Percentiles rank a stretch among this genome's conserved stretches.
Evolutionary conservation across 1,140 invertebrate genomes (phyloP).

Genomic region (Drosophila orena): DNA sequence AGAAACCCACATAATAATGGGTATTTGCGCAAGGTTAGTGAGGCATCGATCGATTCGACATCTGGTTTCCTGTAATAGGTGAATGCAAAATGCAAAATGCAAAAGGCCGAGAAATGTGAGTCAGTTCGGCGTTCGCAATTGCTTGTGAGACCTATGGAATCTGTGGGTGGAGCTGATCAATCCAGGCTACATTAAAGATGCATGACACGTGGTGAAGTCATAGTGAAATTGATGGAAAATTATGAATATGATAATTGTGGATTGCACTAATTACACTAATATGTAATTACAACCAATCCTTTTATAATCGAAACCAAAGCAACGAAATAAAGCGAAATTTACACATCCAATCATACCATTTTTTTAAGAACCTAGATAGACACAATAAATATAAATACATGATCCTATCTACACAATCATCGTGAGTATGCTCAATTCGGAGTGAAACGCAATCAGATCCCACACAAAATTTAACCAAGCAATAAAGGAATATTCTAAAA

Average conservation of each 20-base stretch:
- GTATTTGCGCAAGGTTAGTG: constrained; percentile 64
- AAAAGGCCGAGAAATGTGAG: constrained; percentile 48
- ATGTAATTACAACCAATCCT: too few species aligned
- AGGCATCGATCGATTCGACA: constrained; percentile 18
- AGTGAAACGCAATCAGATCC: constrained; percentile 27
- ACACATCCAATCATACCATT: too few species aligned
- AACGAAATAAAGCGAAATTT: too few species aligned
- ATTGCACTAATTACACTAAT: too few species aligned
- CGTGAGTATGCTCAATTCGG: constrained; percentile 27
- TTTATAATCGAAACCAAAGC: too few species aligned
- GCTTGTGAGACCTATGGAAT: constrained; percentile 11
- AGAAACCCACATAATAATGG: constrained; percentile 14
- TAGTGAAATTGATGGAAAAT: too few species aligned
- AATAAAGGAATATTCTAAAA: constrained; percentile 38
- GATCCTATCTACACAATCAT: constrained; percentile 17
- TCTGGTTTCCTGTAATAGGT: constrained; percentile 28
- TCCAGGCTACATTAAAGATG: not conserved
- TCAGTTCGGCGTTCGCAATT: constrained; percentile 42
- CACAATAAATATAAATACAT: not conserved
- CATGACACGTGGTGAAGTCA: not conserved
- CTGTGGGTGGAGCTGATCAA: constrained; percentile 21
- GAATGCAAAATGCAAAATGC: constrained; percentile 38
- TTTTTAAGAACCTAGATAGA: not conserved
- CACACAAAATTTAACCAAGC: constrained; percentile 25
- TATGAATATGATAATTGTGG: not conserved